Conservation (phyloP, 2,113 vertebrate genomes). For the Tychaedon coryphoeus region DNA sequence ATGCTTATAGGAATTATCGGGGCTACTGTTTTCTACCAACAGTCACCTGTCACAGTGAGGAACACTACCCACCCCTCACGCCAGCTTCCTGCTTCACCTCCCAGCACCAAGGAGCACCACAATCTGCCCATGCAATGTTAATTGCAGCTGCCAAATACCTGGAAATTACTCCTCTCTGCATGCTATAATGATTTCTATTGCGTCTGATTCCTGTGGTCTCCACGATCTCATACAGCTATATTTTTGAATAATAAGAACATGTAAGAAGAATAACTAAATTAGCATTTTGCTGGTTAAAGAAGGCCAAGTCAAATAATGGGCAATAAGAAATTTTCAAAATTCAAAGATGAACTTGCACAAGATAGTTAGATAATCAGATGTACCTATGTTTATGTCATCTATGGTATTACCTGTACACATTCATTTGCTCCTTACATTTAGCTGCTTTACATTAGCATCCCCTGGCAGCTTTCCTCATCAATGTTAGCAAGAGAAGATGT, state of each 20-base stretch:
- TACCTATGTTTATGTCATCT: background rate
- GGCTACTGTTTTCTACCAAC: background rate
- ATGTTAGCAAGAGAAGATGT: background rate
- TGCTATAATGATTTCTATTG: background rate
- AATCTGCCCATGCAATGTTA: background rate
- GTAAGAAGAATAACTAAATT: background rate
- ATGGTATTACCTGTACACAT: background rate
- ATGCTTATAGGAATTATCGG: background rate
- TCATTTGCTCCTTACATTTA: background rate
- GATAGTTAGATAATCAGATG: background rate
- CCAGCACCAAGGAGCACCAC: background rate
- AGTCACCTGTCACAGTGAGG: background rate
- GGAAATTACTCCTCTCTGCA: background rate
- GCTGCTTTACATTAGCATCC: background rate
- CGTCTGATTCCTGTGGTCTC: background rate
- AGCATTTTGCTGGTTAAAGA: background rate
- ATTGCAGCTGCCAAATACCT: background rate
- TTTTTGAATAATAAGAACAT: background rate
- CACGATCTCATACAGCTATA: background rate
- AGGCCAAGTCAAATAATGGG: background rate
- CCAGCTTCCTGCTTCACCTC: background rate
- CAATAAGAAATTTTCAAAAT: background rate
- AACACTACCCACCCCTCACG: background rate
- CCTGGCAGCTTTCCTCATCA: background rate
- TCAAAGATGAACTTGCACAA: background rate